These are phyloP conservation scores for Cottoperca gobio DNA, from an alignment of 2,797 vertebrate genomes.

Conservation along the genomic window DNA sequence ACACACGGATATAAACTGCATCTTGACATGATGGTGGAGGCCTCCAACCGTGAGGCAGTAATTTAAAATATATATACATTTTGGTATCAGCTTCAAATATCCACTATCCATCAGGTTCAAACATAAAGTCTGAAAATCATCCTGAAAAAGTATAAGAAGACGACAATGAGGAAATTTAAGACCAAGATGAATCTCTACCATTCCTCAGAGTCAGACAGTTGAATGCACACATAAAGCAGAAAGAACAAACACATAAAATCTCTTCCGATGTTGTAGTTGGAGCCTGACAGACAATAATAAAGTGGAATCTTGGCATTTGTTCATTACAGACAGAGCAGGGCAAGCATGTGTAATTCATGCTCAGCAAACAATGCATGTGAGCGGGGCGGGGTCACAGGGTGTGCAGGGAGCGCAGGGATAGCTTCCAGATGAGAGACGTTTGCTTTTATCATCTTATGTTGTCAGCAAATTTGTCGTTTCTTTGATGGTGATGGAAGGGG, in stretches of 20 bases:
- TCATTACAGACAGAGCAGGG: slow-evolving; percentile 70
- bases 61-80: too few species aligned
- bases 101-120: neutral
- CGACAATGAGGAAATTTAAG: slow-evolving; percentile 9
- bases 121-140: neutral
- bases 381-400: slow-evolving; percentile 2
- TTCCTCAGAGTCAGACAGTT: neutral
- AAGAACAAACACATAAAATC: slow-evolving; percentile 39
- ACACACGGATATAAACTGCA: too few species aligned
- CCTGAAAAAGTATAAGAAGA: neutral
- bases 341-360: slow-evolving; percentile 70
- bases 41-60: too few species aligned
- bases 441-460: slow-evolving; percentile 69
- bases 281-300: slow-evolving; percentile 52
- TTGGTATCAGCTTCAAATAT: neutral
- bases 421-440: slow-evolving; percentile 75
- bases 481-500: slow-evolving; percentile 48
- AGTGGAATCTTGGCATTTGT: slow-evolving; percentile 66
- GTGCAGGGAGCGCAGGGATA: slow-evolving; percentile 33
- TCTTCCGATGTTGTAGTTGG: slow-evolving; percentile 64
- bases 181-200: neutral
- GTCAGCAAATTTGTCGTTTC: slow-evolving; percentile 49
- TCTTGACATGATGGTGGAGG: too few species aligned
- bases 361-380: slow-evolving; percentile 64
- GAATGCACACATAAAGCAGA: neutral